Evolutionary conservation across 37 sponge, comb jelly and placozoan genomes (phyloP).

Genomic region (Ianthella basta): DNA sequence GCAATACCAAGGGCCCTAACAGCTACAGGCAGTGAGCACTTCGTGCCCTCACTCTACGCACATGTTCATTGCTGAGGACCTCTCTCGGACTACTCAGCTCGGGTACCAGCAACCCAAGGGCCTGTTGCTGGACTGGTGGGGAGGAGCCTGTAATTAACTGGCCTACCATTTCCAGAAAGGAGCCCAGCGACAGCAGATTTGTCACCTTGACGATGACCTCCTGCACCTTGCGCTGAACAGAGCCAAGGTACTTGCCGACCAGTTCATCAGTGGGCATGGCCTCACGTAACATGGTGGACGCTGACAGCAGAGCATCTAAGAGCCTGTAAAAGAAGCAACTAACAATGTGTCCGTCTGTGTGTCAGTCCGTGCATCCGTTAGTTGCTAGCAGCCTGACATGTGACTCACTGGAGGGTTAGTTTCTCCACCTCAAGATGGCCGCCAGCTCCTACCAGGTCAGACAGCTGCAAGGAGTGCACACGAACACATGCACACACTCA

Average conservation of each 20-base stretch:
- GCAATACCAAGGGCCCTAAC: too few species aligned
- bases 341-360: too few species aligned
- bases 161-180: conserved; percentile 46
- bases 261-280: background rate
- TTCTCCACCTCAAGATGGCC: too few species aligned
- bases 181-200: conserved; percentile 38
- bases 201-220: conserved; percentile 52
- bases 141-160: conserved; percentile 37
- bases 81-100: conserved; percentile 36
- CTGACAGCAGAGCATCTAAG: conserved; percentile 3
- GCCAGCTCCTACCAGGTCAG: too few species aligned
- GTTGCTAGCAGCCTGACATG: too few species aligned
- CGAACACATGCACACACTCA: too few species aligned
- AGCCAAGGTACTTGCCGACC: background rate
- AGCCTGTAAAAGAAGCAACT: background rate
- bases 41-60: background rate
- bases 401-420: too few species aligned
- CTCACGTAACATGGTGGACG: background rate
- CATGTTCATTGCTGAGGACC: conserved; percentile 33
- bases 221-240: conserved; percentile 32
- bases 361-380: too few species aligned
- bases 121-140: conserved; percentile 40
- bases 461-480: too few species aligned
- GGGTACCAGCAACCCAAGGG: conserved; percentile 34
- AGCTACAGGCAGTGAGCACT: too few species aligned